Conservation (phyloP, 2,797 vertebrate species). For the Epinephelus malabaricus region DNA sequence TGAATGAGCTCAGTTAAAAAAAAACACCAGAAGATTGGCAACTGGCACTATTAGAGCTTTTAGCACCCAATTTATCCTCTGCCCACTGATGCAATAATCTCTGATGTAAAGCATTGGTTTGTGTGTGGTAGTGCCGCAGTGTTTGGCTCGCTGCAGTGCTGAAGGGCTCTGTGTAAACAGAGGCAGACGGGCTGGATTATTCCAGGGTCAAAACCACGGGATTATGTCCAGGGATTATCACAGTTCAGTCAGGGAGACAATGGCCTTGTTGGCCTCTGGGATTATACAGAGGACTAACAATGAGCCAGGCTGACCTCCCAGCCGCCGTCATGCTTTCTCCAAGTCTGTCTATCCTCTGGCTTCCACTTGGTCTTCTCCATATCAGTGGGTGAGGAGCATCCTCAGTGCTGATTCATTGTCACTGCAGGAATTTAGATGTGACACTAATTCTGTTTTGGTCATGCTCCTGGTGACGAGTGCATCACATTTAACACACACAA, state of each 20-base stretch:
- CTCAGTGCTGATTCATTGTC: constrained; percentile 45
- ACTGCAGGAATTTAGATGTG: constrained; percentile 54
- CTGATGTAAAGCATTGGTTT: constrained; percentile 61
- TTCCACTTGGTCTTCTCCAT: not conserved
- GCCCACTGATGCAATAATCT: constrained; percentile 71
- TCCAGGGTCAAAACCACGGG: constrained; percentile 68
- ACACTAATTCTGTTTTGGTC: constrained; percentile 51
- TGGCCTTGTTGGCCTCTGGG: constrained; percentile 47
- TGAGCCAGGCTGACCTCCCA: constrained; percentile 21
- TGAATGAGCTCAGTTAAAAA: constrained; percentile 44
- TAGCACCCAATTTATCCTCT: constrained; percentile 69
- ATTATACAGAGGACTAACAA: constrained; percentile 56
- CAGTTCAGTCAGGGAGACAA: constrained; percentile 71
- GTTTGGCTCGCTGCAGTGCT: constrained; percentile 44
- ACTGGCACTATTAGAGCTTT: constrained; percentile 67
- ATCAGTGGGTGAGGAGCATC: constrained; percentile 2
- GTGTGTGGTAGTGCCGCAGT: constrained; percentile 37
- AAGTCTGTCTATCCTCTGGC: constrained; percentile 13
- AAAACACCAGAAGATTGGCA: constrained; percentile 59
- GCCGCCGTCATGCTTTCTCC: constrained; percentile 37
- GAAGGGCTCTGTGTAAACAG: constrained; percentile 57
- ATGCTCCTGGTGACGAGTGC: constrained; percentile 25
- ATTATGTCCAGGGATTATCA: constrained; percentile 81
- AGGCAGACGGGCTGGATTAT: constrained; percentile 79
- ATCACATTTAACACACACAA: not conserved